Evolutionary conservation across 2,888 invertebrate species (phyloP), one percentile per base, ranked within the genome.

Genomic region (Leucophenga montana): DNA sequence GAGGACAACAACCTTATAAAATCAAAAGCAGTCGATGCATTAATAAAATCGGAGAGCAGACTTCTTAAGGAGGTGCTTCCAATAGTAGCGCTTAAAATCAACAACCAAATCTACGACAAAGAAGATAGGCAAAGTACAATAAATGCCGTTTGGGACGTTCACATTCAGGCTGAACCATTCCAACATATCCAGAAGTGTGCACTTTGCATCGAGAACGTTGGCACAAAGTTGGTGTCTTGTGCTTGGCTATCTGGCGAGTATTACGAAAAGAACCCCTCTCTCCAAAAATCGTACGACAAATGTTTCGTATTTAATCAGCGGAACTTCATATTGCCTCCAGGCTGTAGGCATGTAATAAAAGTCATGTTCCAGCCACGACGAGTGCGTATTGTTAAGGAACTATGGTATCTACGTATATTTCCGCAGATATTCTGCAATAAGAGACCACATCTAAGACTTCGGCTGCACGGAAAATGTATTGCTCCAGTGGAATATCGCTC

Each of bases 151-250:
- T 22, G 72, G 0, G 33, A 76, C 4, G 33, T 74, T 0, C 1
- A 67, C 14, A 85, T 87, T 33, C 69, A 78, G 4, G 84, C 85
- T 13, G 72, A 75, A 1, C 87, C 87, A 0, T 87, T 71, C 54
- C 70, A 83, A 48, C 69, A 68, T 0, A 70, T 78, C 1, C 0
- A 70, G 0, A 79, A 81, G 67, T 73, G 78, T 3, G 71, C 82
- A 1, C 39, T 86, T 11, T 77, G 74, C 27, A 9, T 86, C 14
- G 78, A 86, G 68, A 86, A 86, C 62, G 66, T 86, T 4, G 86
- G 86, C 0, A 68, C 46, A 0, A 73, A 71, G 16, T 67, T 78
- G 0, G 18, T 86, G 8, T 76, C 69, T 20, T 85, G 77, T 59
- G 74, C 76, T 5, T 86, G 86, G 87, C 4, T 13, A 0, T n/a